Percentiles rank a stretch among this genome's conserved stretches.
Conservation (phyloP, 2,888 invertebrate genomes). For the Eledona agricola region DNA sequence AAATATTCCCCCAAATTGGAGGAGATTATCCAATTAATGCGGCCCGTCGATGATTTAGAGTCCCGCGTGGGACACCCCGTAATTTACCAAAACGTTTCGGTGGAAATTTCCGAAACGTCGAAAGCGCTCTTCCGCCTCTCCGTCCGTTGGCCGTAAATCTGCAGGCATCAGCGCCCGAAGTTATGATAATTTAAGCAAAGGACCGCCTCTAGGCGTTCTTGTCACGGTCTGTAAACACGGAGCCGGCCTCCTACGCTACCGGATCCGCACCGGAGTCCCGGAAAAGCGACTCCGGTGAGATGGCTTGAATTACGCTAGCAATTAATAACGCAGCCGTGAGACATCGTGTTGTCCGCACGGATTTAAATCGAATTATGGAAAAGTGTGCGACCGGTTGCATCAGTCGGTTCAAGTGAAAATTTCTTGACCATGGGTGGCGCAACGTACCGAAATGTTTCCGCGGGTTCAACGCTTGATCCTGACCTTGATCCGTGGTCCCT, state of each 20-base stretch:
- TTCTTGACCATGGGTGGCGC: constrained; percentile 15
- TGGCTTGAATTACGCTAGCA: constrained; percentile 4
- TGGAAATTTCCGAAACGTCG: too few relatives aligned
- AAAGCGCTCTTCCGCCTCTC: too few relatives aligned
- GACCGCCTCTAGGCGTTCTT: constrained; percentile 45
- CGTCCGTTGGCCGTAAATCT: constrained; percentile 24
- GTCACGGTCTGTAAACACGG: constrained; percentile 43
- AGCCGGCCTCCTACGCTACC: constrained; percentile 42
- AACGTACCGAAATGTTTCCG: constrained; percentile 17
- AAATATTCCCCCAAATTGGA: too few relatives aligned
- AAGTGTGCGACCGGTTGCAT: constrained; percentile 6
- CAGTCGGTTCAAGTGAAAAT: constrained; percentile 15
- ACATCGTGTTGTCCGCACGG: constrained; percentile 4
- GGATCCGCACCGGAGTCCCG: constrained; percentile 16
- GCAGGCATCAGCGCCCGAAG: constrained; percentile 20
- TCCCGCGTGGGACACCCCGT: too few relatives aligned
- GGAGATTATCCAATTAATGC: too few relatives aligned
- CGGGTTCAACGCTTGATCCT: constrained; percentile 22
- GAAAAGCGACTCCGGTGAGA: constrained; percentile 6
- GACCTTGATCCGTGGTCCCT: constrained; percentile 27
- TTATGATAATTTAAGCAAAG: constrained; percentile 32
- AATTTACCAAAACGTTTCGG: too few relatives aligned
- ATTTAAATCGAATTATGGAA: constrained; percentile 17
- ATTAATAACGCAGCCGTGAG: constrained; percentile 4
- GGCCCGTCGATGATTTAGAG: too few relatives aligned